Conservation (phyloP, 2,888 invertebrate species). For the Ethmia dodecea region DNA sequence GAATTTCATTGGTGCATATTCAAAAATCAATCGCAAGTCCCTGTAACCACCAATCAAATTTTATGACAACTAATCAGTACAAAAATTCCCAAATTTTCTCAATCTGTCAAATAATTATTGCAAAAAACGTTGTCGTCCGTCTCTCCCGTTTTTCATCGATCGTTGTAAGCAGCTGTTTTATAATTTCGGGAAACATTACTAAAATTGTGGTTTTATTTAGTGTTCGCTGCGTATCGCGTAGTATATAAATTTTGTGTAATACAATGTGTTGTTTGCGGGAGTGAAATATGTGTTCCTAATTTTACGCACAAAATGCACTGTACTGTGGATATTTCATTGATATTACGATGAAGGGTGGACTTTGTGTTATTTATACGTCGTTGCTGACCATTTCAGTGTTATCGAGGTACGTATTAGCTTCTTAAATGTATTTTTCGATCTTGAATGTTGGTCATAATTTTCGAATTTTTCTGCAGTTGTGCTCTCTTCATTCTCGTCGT, state of each 20-base stretch:
- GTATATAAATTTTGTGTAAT: background rate
- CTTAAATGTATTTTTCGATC: background rate
- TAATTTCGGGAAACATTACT: no score
- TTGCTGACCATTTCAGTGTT: slow-evolving; percentile 78
- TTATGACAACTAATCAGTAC: no score
- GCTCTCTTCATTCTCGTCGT: slow-evolving; percentile 78
- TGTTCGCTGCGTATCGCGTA: slow-evolving; percentile 20
- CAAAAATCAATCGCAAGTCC: slow-evolving; percentile 29
- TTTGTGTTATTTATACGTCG: slow-evolving; percentile 78
- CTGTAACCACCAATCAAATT: slow-evolving; percentile 37
- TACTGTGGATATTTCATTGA: slow-evolving; percentile 65
- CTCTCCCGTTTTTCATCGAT: slow-evolving; percentile 19
- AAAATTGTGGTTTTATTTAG: no score
- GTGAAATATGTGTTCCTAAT: slow-evolving; percentile 48
- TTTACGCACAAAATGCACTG: slow-evolving; percentile 71
- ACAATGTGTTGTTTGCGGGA: slow-evolving; percentile 18
- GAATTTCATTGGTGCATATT: slow-evolving; percentile 39
- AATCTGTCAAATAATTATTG: slow-evolving; percentile 2
- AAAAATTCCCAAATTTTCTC: no score
- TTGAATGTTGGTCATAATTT: slow-evolving; percentile 1
- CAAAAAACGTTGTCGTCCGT: slow-evolving; percentile 2
- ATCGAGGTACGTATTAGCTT: slow-evolving; percentile 68
- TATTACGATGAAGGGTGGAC: slow-evolving; percentile 80
- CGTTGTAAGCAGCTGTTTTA: slow-evolving; percentile 26
- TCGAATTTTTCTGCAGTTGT: slow-evolving; percentile 67